Base-by-base conservation (phyloP, 1,140 invertebrate species). In the Mactra quadrangularis region DNA sequence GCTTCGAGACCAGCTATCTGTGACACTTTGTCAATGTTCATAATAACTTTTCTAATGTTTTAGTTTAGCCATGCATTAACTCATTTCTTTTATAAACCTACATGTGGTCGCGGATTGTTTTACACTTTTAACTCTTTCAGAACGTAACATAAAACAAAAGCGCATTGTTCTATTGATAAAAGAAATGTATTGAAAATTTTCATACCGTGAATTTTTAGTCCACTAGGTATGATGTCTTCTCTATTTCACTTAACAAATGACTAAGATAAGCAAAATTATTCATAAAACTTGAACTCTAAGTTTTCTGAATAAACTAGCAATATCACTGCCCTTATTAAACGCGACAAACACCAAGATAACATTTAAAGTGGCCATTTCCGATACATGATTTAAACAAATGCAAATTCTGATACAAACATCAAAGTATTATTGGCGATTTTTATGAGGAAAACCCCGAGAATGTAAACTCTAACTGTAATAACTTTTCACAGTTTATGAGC, bases 261-360 rank as follows among this genome's bases (percentile, higher is more conserved):
- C 71, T 75, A 41, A 59, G 71, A 75, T 75, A 75, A 75, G 71
- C 71, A 59, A 75, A 59, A 41, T 25, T 57, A 29, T 22, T 50
- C 33, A 38, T 41, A 27, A 75, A 57, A 75, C 71, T 45, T 55
- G 45, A 31, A 33, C 35, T 55, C 13, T 55, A 75, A 59, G 38
- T 35, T 72, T 31, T 75, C 25, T 55, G 31, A 59, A 75, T 38
- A 75, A 75, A 57, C 31, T 25, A 57, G 15, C 38, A 15, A 41
- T 45, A 27, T 13, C 22, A 45, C 3, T 59, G 33, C 52, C n/a
- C 9, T 75, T 38, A 4, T 59, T 41, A 41, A 45, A 75, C 71
- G 33, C 19, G 17, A 13, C 3, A 59, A 57, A 19, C n/a, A 38
- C n/a, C 25, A 31, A 70, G 45, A 50, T 45, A 25, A 38, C 17